These are phyloP conservation scores for Podarcis siculus DNA, from an alignment of 2,797 vertebrate species.

Conservation along the genomic window DNA sequence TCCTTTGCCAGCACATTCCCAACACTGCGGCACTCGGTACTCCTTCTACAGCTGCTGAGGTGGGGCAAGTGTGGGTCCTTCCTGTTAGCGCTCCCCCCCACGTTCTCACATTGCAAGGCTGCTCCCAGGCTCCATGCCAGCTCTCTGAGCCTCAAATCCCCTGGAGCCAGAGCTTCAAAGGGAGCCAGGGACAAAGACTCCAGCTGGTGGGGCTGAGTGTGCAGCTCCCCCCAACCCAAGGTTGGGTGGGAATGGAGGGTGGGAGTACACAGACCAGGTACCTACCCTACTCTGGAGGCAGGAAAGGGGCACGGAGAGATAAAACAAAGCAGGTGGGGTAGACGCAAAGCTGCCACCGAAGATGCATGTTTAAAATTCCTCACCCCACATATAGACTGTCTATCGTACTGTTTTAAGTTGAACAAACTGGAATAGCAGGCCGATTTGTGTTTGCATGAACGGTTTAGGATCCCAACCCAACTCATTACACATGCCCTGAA, in stretches of 20 bases:
- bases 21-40: background rate
- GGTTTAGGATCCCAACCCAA: background rate
- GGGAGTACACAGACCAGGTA: background rate
- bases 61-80: background rate
- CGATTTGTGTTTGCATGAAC: background rate
- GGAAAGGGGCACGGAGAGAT: background rate
- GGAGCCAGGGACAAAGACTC: constrained; percentile 4
- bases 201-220: constrained; percentile 13
- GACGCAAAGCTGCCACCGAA: too few species aligned
- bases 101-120: background rate
- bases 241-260: constrained; percentile 37
- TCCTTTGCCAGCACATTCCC: background rate
- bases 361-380: background rate
- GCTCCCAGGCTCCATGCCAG: constrained; percentile 17
- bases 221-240: background rate
- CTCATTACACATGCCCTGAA: background rate
- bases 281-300: background rate
- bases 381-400: background rate
- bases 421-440: background rate
- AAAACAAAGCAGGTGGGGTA: background rate
- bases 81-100: background rate
- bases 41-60: constrained; percentile 3
- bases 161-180: constrained; percentile 41
- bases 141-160: constrained; percentile 35
- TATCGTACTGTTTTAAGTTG: background rate